Evolutionary conservation across 2,797 vertebrate species (phyloP), one percentile per base, ranked within the genome.

Genomic region (Holocentrus rufus): DNA sequence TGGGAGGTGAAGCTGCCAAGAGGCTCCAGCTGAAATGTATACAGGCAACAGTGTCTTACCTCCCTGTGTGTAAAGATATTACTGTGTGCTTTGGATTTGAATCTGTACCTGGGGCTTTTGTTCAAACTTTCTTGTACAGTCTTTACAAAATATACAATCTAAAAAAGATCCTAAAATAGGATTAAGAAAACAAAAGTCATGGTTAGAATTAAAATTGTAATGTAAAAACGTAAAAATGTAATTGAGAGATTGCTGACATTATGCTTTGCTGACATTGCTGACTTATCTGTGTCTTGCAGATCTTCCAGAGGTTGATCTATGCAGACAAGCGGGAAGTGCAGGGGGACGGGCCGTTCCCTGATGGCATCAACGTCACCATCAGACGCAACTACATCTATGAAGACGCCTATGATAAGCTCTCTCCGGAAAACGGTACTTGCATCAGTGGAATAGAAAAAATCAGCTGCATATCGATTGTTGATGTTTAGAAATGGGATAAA

Each of bases 381-480:
- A 95, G 98, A 80, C 96, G 98, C 82, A 99, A 99, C 92, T 99
- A 99, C 85, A 99, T 99, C 90, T 99, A 99, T 72, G 98, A 99
- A 87, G 98, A 99, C 62, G 98, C 98, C 56, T 99, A 99, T 34
- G 98, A 99, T 90, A 99, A 99, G 76, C 95, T 99, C 74, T 99
- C 98, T 59, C 98, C 97, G n/a, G 98, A 99, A 92, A 99, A 99
- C 15, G 98, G 98, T 98, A 94, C 1, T 17, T 0, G 1, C 53
- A 0, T 20, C n/a, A 2, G 14, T 5, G 1, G 8, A 69, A 2
- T 65, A 25, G 46, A 61, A 54, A 59, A 61, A 30, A 50, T 5
- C 47, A 6, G 31, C 4, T 0, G 61, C 9, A 5, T 2, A 20
- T 13, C 65, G 50, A 42, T 57, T 49, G 31, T 65, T 72, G 42